Conservation (phyloP, 2,113 vertebrate species). For the Erythrolamprus reginae region DNA sequence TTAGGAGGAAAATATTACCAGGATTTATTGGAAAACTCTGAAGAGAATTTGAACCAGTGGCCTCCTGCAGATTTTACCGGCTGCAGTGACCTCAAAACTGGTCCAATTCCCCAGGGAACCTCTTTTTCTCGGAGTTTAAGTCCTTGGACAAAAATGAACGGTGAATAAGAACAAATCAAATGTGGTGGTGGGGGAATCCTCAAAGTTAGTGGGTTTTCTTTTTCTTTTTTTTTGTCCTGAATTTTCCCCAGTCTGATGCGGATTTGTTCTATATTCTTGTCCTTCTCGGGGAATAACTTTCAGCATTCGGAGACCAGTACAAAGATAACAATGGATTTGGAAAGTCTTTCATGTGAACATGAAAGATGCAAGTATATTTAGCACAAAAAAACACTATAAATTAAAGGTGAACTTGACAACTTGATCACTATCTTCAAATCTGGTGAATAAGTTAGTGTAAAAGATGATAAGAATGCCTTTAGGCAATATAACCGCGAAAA, state of each 20-base stretch:
- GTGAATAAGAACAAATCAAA: neutral
- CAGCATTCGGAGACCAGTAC: neutral
- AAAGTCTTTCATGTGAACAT: slow-evolving; percentile 6
- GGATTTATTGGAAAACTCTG: neutral
- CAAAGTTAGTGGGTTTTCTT: neutral
- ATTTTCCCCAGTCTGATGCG: neutral
- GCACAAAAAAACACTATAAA: neutral
- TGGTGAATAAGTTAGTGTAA: neutral
- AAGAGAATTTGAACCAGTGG: neutral
- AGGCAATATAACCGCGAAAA: neutral
- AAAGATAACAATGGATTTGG: neutral
- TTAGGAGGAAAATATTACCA: neutral
- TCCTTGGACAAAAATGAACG: neutral
- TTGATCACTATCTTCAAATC: slow-evolving; percentile 4
- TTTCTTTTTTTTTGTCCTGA: neutral
- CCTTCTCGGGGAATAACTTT: neutral
- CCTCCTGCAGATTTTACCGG: neutral
- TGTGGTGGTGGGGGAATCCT: neutral
- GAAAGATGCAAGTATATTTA: slow-evolving; percentile 8
- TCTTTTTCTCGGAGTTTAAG: neutral
- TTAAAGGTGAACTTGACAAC: slow-evolving; percentile 10
- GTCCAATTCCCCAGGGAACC: neutral
- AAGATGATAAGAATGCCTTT: neutral
- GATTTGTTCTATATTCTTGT: neutral
- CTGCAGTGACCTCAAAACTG: neutral